These are phyloP conservation scores for Incurvaria masculella DNA, from an alignment of 2,888 invertebrate genomes.

Conservation along the genomic window DNA sequence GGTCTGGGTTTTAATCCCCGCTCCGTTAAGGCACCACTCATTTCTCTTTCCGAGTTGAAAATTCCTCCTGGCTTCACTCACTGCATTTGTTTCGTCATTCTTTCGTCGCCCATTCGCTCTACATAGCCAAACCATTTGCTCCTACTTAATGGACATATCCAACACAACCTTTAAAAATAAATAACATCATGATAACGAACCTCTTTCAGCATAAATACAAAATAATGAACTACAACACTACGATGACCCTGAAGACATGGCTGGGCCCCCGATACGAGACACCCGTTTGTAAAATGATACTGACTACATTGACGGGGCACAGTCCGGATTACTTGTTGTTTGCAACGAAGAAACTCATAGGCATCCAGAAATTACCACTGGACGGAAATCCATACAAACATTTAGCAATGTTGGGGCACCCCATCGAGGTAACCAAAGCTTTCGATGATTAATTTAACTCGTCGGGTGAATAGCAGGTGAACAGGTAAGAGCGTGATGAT, in stretches of 20 bases:
- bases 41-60: too few species aligned
- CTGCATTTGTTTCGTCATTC: too few species aligned
- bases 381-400: slow-evolving; percentile 74
- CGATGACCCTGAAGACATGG: slow-evolving; percentile 62
- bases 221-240: slow-evolving; percentile 59
- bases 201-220: slow-evolving; percentile 64
- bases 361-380: slow-evolving; percentile 64
- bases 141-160: slow-evolving; percentile 4
- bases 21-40: too few species aligned
- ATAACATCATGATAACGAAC: slow-evolving; percentile 1
- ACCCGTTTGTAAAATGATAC: slow-evolving; percentile 50
- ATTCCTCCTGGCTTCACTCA: too few species aligned
- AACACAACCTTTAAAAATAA: slow-evolving; percentile 5
- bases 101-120: too few species aligned
- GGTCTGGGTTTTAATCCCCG: too few species aligned
- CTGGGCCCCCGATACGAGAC: slow-evolving; percentile 67
- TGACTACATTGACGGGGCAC: slow-evolving; percentile 27
- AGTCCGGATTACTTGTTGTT: slow-evolving; percentile 56
- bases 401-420: slow-evolving; percentile 62
- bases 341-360: slow-evolving; percentile 61
- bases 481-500: too few species aligned
- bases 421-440: slow-evolving; percentile 55
- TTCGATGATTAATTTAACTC: too few species aligned
- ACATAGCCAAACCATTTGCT: too few species aligned
- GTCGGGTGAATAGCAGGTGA: too few species aligned